Evolutionary conservation across 2,797 vertebrate species (phyloP).

Genomic region (Erithacus rubecula): DNA sequence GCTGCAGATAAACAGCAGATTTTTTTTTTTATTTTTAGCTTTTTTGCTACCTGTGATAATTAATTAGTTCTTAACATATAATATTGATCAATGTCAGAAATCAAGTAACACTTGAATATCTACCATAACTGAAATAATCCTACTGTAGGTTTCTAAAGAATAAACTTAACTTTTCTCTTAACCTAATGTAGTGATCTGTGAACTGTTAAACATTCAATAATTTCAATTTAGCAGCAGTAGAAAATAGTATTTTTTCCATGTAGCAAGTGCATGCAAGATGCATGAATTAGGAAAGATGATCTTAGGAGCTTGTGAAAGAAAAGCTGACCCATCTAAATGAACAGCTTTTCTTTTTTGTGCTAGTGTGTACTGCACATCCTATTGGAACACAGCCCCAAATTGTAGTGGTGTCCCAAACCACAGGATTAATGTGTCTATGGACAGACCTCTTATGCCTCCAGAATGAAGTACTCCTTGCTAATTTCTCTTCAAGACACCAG

Average conservation of each 20-base stretch:
- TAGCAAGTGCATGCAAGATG: not conserved
- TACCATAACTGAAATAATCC: not conserved
- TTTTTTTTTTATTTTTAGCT: not conserved
- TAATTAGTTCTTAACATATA: not conserved
- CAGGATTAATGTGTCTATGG: conserved; percentile 85
- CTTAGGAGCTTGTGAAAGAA: conserved; percentile 1
- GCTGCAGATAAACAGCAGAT: not conserved
- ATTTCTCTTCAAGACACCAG: conserved; percentile 89
- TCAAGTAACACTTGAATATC: not conserved
- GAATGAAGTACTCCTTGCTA: conserved; percentile 89
- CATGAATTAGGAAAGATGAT: not conserved
- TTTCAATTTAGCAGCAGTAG: not conserved
- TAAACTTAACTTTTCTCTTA: not conserved
- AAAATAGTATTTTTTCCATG: not conserved
- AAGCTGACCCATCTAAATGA: conserved; percentile 11
- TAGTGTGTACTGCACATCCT: conserved; percentile 46
- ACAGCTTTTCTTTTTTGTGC: conserved; percentile 24
- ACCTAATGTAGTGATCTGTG: not conserved
- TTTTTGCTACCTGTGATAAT: not conserved
- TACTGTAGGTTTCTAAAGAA: not conserved
- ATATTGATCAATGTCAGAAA: not conserved
- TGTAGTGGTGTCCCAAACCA: conserved; percentile 81
- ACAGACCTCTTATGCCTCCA: conserved; percentile 86
- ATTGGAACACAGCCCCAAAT: conserved; percentile 66
- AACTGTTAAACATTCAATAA: conserved; percentile 1